Evolutionary conservation across 2,113 vertebrate species (phyloP), one percentile per base, ranked within the genome.

Genomic region (Pseudorhombus dupliciocellatus): DNA sequence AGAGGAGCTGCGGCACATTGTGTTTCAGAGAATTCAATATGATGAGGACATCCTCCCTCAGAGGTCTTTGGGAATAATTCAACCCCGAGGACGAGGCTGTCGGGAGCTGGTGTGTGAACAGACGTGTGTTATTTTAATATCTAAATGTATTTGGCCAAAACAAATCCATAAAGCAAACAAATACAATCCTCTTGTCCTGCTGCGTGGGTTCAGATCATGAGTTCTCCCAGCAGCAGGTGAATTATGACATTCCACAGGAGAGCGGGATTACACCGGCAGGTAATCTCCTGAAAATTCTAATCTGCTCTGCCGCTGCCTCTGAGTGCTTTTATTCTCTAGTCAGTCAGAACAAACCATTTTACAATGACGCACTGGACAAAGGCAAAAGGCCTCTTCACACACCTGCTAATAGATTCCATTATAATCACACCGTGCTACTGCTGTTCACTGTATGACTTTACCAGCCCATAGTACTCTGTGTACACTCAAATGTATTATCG

Each of bases 191-290:
- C 67, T 83, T 72, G 79, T 54, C 11, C 2, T 25, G 0, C 48
- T 28, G 44, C 30, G 31, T 25, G 51, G 5, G 21, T 52, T 11
- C 21, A 52, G 66, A 31, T 70, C 37, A 80, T 62, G 9, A 44
- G 15, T n/a, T n/a, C n/a, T n/a, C 46, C 54, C 78, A 73, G 80
- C 61, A 67, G 51, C 25, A 68, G 59, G 86, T 73, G 16, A 54
- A 70, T 84, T 77, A 16, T 66, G 48, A 80, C 70, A 22, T 73
- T 66, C 22, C 54, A 75, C 52, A 30, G 44, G 26, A 76, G 64
- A 70, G 15, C 52, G 66, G 72, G 84, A 88, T 91, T 91, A 87
- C 12, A 73, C 11, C 53, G 68, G n/a, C 70, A 62, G 52, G 51
- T 58, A 74, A 72, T 80, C 83, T 70, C 34, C 28, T 67, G 69